Evolutionary conservation across 2,797 vertebrate species (phyloP).

Genomic region (Gymnoscopelus braueri): DNA sequence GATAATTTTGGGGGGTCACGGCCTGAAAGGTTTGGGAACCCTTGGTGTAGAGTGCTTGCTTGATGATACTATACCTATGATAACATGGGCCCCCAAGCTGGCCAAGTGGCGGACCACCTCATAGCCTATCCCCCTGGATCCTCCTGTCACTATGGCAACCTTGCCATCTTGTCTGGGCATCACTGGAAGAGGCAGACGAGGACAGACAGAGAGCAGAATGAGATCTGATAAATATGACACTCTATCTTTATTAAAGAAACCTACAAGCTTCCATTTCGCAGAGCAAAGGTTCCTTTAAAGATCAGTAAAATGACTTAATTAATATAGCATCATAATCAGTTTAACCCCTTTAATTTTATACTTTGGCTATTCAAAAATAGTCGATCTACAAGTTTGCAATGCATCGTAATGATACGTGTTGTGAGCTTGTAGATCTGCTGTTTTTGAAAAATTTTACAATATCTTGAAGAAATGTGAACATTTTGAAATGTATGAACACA

Average conservation of each 20-base stretch:
- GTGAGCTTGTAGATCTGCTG: too few relatives aligned
- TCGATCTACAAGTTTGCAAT: too few relatives aligned
- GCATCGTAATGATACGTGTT: too few relatives aligned
- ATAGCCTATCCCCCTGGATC: conserved; percentile 88
- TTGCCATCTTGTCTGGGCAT: conserved; percentile 87
- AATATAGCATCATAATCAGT: too few relatives aligned
- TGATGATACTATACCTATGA: conserved; percentile 87
- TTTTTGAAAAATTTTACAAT: too few relatives aligned
- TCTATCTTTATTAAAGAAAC: conserved; percentile 12
- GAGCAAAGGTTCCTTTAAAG: background rate
- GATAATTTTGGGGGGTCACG: too few relatives aligned
- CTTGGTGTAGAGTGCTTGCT: conserved; percentile 26
- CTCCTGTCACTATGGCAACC: conserved; percentile 92
- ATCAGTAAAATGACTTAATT: background rate
- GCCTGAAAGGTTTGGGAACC: too few relatives aligned
- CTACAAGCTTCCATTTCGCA: conserved; percentile 10
- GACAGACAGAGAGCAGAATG: conserved; percentile 67
- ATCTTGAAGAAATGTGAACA: too few relatives aligned
- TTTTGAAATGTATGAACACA: too few relatives aligned
- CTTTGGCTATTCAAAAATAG: too few relatives aligned
- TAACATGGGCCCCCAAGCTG: conserved; percentile 86
- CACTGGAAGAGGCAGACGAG: conserved; percentile 78
- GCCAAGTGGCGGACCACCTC: conserved; percentile 85
- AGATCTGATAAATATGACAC: conserved; percentile 50
- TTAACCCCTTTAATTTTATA: too few relatives aligned